Evolutionary conservation across 2,888 invertebrate species (phyloP), one percentile per base, ranked within the genome.

Genomic region (Harmothoe impar): DNA sequence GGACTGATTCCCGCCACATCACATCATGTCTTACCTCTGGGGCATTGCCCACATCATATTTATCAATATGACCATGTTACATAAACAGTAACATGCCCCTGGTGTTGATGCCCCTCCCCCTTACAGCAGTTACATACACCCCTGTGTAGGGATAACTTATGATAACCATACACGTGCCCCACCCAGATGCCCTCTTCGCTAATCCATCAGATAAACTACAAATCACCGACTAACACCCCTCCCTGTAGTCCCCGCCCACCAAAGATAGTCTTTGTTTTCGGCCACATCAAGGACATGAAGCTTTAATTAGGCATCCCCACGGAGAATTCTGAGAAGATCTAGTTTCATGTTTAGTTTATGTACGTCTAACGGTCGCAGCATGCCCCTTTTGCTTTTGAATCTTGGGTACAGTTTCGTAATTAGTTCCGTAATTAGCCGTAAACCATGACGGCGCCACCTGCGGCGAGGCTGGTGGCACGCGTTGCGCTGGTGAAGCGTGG

Each of bases 341-440:
- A 15, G 31, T 72, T 72, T 29, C 72, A 7, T 72, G 3, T 29
- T 72, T 72, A 29, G 72, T 29, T 25, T 25, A 29, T 15, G 29
- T 25, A n/a, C 15, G 15, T 29, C 72, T 29, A 72, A 72, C 72
- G 72, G 72, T 72, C 29, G n/a, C 15, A 3, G 15, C 3, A 72
- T 25, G 72, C 25, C 29, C 15, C 25, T n/a, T 72, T 72, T 72
- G 72, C 25, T n/a, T 72, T 72, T 72, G 72, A 72, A 72, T 72
- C 31, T 29, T 25, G 29, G 20, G n/a, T 17, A 29, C 29, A 72
- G 72, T 72, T n/a, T 72, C 72, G 72, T 72, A 72, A 72, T 72
- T 72, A 72, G 72, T 72, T 72, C 29, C 72, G 72, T 72, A 72
- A 72, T 72, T 72, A 72, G 72, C 72, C 72, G 3, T 72, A 23